These are phyloP conservation scores for Nestor notabilis DNA, from an alignment of 2,113 vertebrate species.

Conservation along the genomic window DNA sequence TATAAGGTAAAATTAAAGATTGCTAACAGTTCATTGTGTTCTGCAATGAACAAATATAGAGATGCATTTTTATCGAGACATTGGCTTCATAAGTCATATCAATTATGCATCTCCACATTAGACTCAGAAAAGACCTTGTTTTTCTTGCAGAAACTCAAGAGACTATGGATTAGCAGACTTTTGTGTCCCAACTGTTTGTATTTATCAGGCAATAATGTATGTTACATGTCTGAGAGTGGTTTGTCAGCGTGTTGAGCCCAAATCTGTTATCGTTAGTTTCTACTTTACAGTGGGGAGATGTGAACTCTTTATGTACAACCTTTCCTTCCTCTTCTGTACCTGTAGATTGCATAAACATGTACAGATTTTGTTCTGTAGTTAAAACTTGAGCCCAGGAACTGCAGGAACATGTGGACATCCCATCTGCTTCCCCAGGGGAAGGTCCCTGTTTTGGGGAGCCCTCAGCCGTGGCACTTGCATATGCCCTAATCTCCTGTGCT, in stretches of 20 bases:
- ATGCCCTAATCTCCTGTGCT: neutral
- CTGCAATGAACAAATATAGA: neutral
- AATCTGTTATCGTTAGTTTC: neutral
- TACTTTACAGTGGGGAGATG: fast-evolving
- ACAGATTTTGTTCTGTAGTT: neutral
- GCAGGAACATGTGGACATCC: neutral
- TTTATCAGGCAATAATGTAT: neutral
- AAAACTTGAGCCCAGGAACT: neutral
- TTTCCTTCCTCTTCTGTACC: neutral
- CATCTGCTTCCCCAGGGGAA: neutral
- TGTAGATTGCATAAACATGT: fast-evolving
- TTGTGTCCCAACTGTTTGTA: neutral
- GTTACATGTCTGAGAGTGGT: neutral
- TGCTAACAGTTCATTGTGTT: neutral
- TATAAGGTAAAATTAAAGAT: neutral
- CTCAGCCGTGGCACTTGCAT: fast-evolving
- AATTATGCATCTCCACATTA: neutral
- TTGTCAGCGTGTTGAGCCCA: neutral
- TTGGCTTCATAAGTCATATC: neutral
- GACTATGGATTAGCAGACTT: neutral
- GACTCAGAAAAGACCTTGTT: neutral
- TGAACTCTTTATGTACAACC: neutral
- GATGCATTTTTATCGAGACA: neutral
- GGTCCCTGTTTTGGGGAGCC: fast-evolving
- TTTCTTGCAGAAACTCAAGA: neutral